Evolutionary conservation across 2,797 vertebrate species (phyloP).

Genomic region (Ctenosaura bakeri): DNA sequence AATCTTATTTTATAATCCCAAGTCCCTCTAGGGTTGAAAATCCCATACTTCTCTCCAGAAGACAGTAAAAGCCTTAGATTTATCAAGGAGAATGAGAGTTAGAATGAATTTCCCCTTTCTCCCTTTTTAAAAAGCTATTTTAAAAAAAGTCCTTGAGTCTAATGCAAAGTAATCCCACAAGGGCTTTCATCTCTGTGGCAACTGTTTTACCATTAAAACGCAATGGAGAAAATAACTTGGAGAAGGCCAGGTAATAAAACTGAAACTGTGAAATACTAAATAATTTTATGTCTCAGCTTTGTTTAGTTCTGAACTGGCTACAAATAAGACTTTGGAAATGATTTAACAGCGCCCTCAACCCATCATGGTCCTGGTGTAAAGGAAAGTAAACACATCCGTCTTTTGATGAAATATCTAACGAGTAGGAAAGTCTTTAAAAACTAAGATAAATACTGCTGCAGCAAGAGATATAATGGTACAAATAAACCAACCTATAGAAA

Average conservation of each 20-base stretch:
- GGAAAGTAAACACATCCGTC: conserved; percentile 76
- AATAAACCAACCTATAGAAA: neutral
- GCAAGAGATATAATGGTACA: conserved; percentile 50
- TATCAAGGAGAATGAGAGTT: conserved; percentile 45
- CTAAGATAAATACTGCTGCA: conserved; percentile 9
- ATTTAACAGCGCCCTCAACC: conserved; percentile 74
- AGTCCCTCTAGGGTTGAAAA: neutral
- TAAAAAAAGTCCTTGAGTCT: conserved; percentile 54
- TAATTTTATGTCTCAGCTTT: conserved; percentile 67
- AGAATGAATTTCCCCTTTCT: conserved; percentile 17
- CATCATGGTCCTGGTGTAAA: conserved; percentile 67
- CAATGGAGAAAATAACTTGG: conserved; percentile 56
- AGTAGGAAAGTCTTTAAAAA: conserved; percentile 55
- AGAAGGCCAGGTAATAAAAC: conserved; percentile 48
- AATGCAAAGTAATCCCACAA: conserved; percentile 47
- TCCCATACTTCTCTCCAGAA: conserved; percentile 18
- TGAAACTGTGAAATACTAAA: conserved; percentile 58
- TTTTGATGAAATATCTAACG: conserved; percentile 70
- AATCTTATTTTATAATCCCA: neutral
- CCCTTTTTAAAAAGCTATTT: conserved; percentile 29
- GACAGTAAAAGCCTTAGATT: conserved; percentile 43
- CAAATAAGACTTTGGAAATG: conserved; percentile 70
- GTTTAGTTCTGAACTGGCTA: conserved; percentile 66
- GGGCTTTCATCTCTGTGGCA: conserved; percentile 47
- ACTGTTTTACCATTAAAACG: conserved; percentile 52